A percentile compares a stretch with the other conserved stretches of the same genome.
Evolutionary conservation across 1,140 invertebrate species (phyloP).

Genomic region (Acromyrmex heyeri): DNA sequence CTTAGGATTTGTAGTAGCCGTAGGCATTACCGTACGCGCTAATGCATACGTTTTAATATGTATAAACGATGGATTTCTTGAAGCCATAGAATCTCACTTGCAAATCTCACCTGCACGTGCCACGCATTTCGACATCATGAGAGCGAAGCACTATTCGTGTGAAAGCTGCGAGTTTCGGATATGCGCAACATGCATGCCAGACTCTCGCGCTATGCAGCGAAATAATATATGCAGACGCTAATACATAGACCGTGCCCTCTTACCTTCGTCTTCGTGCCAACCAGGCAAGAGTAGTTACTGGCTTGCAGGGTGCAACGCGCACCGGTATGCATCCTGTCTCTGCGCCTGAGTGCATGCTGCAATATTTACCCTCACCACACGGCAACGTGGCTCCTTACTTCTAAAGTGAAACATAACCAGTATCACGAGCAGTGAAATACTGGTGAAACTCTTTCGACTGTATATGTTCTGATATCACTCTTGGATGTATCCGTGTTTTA

Average conservation of each 20-base stretch:
- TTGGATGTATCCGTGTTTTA: not conserved
- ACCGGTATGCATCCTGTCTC: constrained; percentile 81
- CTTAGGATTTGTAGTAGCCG: not conserved
- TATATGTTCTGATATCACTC: constrained; percentile 33
- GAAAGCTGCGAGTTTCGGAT: constrained; percentile 67
- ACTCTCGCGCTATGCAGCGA: constrained; percentile 76
- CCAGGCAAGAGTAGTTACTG: constrained; percentile 40
- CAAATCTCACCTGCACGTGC: constrained; percentile 67
- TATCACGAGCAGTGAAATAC: constrained; percentile 63
- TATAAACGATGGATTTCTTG: constrained; percentile 32
- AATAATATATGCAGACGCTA: constrained; percentile 85
- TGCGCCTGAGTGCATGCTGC: constrained; percentile 84
- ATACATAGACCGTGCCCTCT: constrained; percentile 81
- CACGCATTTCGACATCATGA: constrained; percentile 71
- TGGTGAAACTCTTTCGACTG: constrained; percentile 60
- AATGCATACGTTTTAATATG: constrained; percentile 43
- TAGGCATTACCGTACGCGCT: not conserved
- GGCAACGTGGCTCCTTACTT: constrained; percentile 42
- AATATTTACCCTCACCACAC: constrained; percentile 82
- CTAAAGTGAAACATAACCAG: constrained; percentile 62
- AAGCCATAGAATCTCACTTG: constrained; percentile 33
- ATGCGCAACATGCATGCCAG: constrained; percentile 68
- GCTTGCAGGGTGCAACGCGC: constrained; percentile 32
- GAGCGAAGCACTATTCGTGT: constrained; percentile 64
- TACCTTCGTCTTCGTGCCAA: constrained; percentile 38